phyloP scores from a whole-genome alignment of 2,888 invertebrate genomes.

The Hemicrepidius hirtus region DNA sequence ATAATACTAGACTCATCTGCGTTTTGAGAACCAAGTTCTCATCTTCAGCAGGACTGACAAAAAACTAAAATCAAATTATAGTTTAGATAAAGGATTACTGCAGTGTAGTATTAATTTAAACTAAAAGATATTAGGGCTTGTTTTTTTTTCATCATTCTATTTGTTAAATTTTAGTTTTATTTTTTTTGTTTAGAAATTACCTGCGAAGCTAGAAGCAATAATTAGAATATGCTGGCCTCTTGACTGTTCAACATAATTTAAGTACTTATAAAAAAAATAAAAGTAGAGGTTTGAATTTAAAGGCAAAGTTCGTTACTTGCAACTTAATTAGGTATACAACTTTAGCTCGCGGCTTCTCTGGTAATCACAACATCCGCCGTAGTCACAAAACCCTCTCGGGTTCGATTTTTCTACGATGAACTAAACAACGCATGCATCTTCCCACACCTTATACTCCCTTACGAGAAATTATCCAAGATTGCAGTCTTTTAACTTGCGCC shows the following conservation, averaged over 20 bases:
- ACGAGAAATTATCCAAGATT: constrained; percentile 55
- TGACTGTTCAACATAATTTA: background rate
- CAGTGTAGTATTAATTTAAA: no score
- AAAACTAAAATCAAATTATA: no score
- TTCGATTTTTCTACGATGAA: constrained; percentile 51
- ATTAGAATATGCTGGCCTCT: background rate
- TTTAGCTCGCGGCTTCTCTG: constrained; percentile 25
- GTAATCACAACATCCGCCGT: constrained; percentile 14
- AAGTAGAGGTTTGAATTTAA: constrained; percentile 14
- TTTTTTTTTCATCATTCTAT: no score
- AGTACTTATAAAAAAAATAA: constrained; percentile 1
- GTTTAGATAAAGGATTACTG: no score
- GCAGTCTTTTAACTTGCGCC: constrained; percentile 56
- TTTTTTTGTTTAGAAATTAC: background rate
- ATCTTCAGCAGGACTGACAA: no score
- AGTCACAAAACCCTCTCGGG: constrained; percentile 40
- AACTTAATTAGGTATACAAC: constrained; percentile 33
- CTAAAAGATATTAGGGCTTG: no score
- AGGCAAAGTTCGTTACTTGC: constrained; percentile 30
- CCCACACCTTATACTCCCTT: constrained; percentile 31
- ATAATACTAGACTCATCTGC: no score
- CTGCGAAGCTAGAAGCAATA: background rate
- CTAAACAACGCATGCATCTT: constrained; percentile 44
- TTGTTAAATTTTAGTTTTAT: background rate
- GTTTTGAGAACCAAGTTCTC: no score